These are phyloP conservation scores for Pangasianodon hypophthalmus DNA, from an alignment of 2,113 vertebrate genomes.

Conservation along the genomic window DNA sequence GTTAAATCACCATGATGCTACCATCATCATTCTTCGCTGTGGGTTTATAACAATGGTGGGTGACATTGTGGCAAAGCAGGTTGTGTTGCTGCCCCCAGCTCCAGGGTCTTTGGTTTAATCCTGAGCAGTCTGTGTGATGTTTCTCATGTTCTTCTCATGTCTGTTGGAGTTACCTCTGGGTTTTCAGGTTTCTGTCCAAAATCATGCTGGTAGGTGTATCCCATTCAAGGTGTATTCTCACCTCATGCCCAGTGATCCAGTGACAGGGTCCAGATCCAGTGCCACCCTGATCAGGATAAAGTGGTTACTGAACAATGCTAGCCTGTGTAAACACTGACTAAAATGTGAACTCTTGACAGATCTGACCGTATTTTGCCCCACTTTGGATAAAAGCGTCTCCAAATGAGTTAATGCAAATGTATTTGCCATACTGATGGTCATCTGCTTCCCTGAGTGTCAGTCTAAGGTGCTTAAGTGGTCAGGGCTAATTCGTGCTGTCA, in stretches of 20 bases:
- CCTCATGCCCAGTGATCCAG: neutral
- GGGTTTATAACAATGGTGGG: neutral
- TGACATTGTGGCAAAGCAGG: neutral
- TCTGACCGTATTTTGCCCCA: neutral
- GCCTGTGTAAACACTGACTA: neutral
- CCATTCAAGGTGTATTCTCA: neutral
- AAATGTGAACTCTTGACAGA: neutral
- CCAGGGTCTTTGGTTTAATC: neutral
- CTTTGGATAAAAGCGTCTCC: neutral
- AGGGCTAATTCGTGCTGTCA: conserved; percentile 56
- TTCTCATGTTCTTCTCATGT: neutral
- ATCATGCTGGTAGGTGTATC: neutral
- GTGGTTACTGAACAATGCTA: neutral
- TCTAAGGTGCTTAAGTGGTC: conserved; percentile 63
- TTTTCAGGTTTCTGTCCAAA: neutral
- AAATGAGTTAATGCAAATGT: neutral
- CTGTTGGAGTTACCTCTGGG: neutral
- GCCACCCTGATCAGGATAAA: neutral
- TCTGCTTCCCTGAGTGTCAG: conserved; percentile 46
- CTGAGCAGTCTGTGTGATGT: neutral
- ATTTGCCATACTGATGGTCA: conserved; percentile 10
- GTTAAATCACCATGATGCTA: neutral
- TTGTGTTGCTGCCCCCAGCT: neutral
- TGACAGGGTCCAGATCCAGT: neutral
- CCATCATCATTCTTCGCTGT: neutral